phyloP scores from a whole-genome alignment of 2,888 invertebrate genomes.

The Philonicus albiceps region DNA sequence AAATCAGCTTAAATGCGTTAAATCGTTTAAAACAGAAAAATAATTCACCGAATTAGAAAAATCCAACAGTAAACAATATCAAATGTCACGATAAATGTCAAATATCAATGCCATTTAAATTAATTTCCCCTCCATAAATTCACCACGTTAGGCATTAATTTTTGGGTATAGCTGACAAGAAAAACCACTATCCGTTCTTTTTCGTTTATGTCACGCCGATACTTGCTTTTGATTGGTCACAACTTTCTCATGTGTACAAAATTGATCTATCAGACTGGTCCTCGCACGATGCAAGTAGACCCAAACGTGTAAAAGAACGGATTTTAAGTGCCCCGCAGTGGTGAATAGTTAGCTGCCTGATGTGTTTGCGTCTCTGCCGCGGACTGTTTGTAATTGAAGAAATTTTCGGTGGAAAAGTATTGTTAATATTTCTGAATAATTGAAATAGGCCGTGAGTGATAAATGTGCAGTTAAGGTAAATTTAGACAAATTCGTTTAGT shows the following conservation, averaged over 20 bases:
- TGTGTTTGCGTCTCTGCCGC: constrained; percentile 46
- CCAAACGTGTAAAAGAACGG: constrained; percentile 41
- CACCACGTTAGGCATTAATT: constrained; percentile 58
- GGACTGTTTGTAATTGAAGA: constrained; percentile 31
- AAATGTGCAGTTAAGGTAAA: neutral
- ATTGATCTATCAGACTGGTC: constrained; percentile 7
- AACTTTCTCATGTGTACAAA: constrained; percentile 10
- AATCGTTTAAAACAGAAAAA: neutral
- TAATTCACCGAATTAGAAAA: neutral
- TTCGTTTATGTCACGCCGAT: neutral
- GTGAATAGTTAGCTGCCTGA: constrained; percentile 7
- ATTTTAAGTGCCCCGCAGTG: constrained; percentile 27
- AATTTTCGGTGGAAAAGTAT: neutral
- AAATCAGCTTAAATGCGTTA: neutral
- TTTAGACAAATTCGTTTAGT: neutral
- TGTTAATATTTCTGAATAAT: neutral
- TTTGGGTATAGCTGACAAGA: constrained; percentile 52
- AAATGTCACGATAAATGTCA: neutral
- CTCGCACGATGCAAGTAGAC: neutral
- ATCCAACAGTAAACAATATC: neutral
- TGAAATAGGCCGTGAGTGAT: neutral
- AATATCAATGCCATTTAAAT: neutral
- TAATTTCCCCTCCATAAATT: neutral
- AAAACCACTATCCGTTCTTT: constrained; percentile 36
- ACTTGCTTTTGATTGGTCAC: constrained; percentile 16